phyloP scores from a whole-genome alignment of 1,140 invertebrate genomes.

The Calycopis cecrops region DNA sequence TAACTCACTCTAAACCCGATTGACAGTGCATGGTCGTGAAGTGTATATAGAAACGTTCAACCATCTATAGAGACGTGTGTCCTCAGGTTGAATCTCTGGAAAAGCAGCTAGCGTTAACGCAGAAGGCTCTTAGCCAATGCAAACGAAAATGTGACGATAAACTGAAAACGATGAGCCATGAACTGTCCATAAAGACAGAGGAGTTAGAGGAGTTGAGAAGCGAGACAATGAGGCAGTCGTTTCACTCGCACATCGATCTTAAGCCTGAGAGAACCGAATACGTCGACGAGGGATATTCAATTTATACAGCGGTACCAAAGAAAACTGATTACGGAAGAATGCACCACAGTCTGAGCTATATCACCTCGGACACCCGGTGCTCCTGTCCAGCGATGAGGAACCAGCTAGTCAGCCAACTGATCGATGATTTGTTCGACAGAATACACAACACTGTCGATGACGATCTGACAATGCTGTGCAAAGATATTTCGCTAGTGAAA shows the following conservation, averaged over 20 bases:
- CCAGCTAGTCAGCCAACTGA: slow-evolving; percentile 62
- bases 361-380: slow-evolving; percentile 54
- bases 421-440: slow-evolving; percentile 62
- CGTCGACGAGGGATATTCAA: slow-evolving; percentile 59
- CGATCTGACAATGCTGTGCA: slow-evolving; percentile 52
- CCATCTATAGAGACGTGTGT: slow-evolving; percentile 62
- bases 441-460: slow-evolving; percentile 61
- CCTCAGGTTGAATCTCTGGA: slow-evolving; percentile 74
- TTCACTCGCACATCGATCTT: slow-evolving; percentile 54
- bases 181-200: slow-evolving; percentile 68
- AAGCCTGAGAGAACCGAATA: slow-evolving; percentile 64
- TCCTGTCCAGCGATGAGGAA: slow-evolving; percentile 64
- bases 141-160: slow-evolving; percentile 69
- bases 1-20: neutral
- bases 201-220: slow-evolving; percentile 66
- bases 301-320: slow-evolving; percentile 64
- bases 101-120: slow-evolving; percentile 67
- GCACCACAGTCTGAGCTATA: slow-evolving; percentile 67
- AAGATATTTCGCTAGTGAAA: slow-evolving; percentile 47
- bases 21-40: slow-evolving; percentile 32
- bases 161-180: slow-evolving; percentile 66
- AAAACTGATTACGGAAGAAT: slow-evolving; percentile 62
- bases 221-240: slow-evolving; percentile 59
- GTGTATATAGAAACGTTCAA: slow-evolving; percentile 47
- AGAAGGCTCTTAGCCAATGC: slow-evolving; percentile 62